phyloP scores from a whole-genome alignment of 2,797 vertebrate species.

The Sebastes taczanowskii region DNA sequence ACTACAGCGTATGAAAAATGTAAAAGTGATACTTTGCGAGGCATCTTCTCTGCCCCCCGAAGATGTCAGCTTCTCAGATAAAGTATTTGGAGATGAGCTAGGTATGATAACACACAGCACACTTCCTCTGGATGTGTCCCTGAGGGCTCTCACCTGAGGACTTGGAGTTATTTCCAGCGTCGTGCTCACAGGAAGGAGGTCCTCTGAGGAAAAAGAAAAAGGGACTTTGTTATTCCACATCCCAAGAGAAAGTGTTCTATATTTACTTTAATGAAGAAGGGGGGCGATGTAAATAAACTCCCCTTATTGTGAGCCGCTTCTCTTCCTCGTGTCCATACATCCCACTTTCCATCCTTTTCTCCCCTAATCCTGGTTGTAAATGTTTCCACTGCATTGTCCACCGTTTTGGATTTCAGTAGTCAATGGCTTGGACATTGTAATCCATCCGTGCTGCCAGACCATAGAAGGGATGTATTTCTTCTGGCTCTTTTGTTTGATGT shows the following conservation, averaged over 20 bases:
- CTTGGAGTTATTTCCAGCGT: constrained; percentile 67
- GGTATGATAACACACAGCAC: constrained; percentile 38
- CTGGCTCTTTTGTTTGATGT: constrained; percentile 35
- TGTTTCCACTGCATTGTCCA: constrained; percentile 44
- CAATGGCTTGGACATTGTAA: constrained; percentile 43
- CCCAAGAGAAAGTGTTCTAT: constrained; percentile 59
- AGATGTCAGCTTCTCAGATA: constrained; percentile 37
- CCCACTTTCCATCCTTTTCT: constrained; percentile 17
- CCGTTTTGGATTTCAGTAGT: constrained; percentile 43
- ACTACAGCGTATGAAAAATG: constrained; percentile 8
- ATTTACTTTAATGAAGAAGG: constrained; percentile 58
- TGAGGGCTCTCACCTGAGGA: constrained; percentile 59
- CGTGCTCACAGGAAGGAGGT: constrained; percentile 50
- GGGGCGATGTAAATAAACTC: constrained; percentile 54
- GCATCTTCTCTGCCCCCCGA: constrained; percentile 8
- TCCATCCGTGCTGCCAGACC: constrained; percentile 50
- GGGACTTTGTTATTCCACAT: constrained; percentile 44
- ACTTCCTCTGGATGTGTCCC: constrained; percentile 55
- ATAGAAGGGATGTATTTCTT: constrained; percentile 36
- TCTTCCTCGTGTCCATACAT: constrained; percentile 26
- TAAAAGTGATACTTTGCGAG: constrained; percentile 39
- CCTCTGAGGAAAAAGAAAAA: constrained; percentile 49
- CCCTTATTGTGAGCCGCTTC: constrained; percentile 33
- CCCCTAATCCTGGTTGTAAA: constrained; percentile 53
- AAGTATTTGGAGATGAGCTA: constrained; percentile 56